Evolutionary conservation across 2,113 vertebrate genomes (phyloP), one percentile per base, ranked within the genome.

Genomic region (Loxodonta africana): DNA sequence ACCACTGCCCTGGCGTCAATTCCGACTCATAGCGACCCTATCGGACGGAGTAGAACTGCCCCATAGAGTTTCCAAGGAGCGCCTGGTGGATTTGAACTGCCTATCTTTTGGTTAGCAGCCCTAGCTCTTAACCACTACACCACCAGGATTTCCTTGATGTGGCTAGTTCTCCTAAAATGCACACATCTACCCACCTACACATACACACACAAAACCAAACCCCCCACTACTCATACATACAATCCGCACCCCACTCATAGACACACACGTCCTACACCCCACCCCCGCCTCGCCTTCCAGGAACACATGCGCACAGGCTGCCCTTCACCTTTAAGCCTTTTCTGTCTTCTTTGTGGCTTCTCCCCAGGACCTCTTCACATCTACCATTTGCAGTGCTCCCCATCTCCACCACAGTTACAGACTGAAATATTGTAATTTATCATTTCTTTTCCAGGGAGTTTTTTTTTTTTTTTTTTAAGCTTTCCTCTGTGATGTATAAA

Each of bases 361-460:
- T 77, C 33, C 25, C 71, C 8, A 2, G 30, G 17, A 28, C 6
- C 25, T 28, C 18, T 93, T 76, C 33, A 9, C 53, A 95, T 90
- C 73, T 21, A 69, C 95, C 57, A 33, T 78, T 11, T 11, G 8
- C 8, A 44, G 0, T 48, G 11, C 7, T 86, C 18, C 65, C 25
- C 63, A 28, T 57, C 71, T 82, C 37, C 5, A 65, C 25, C 26
- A 46, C 63, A 78, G 46, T 44, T 84, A 77, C 8, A 83, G n/a
- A 91, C 44, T 67, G 30, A 17, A 93, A 69, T 84, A 37, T 53
- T 95, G 20, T 81, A 91, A 97, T 95, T 73, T 91, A 95, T 82
- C 94, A 46, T 91, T 97, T 95, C 76, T 80, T 96, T 97, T 71
- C 48, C n/a, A 80, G 57, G 37, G 57, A 90, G 57, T 20, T 53